Base-by-base conservation (phyloP, 1,140 invertebrate genomes). In the Ips nitidus region DNA sequence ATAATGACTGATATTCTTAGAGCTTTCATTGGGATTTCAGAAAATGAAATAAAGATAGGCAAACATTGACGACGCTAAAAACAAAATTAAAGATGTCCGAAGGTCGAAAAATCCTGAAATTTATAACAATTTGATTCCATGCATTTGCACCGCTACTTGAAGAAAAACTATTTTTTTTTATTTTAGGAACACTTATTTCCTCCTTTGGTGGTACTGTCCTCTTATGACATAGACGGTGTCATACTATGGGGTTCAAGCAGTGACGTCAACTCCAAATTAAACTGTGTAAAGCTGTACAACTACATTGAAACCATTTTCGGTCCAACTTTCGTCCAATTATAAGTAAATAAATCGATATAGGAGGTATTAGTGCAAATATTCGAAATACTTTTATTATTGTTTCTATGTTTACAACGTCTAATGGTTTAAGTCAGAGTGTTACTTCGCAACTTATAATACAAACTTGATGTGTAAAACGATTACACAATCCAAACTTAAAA, bases 231-330 rank as follows among this genome's bases (percentile, higher is more conserved):
- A 2, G 81, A 86, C 69, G 90, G 90, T 1, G 77, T 87, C 3
- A 84, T 92, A 2, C 83, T 92, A 50, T 92, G 90, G 90, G 90
- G 90, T 4, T 89, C 88, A 69, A 90, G 88, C 1, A 83, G 83
- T 58, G 90, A 92, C 72, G 85, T 91, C 0, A 87, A 90, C 71
- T 87, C 82, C 1, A 81, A 83, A 74, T 75, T 78, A 3, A 90
- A 90, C 74, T 92, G 90, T 76, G 64, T 82, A 52, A 75, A 83
- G 6, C 81, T 92, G 2, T 76, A 80, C 57, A 74, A 84, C 36
- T 91, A 90, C 77, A 74, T 90, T 36, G 80, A 86, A 37, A 55
- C 5, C 4, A 55, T 37, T 22, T 38, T 55, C 6, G 52, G 52
- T 6, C 52, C 52, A 1, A 50, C 45, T 22, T 22, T 22, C 22